A percentile compares a stretch with the other conserved stretches of the same genome.
phyloP scores from a whole-genome alignment of 2,888 invertebrate genomes.

The Troides oblongomaculatus region DNA sequence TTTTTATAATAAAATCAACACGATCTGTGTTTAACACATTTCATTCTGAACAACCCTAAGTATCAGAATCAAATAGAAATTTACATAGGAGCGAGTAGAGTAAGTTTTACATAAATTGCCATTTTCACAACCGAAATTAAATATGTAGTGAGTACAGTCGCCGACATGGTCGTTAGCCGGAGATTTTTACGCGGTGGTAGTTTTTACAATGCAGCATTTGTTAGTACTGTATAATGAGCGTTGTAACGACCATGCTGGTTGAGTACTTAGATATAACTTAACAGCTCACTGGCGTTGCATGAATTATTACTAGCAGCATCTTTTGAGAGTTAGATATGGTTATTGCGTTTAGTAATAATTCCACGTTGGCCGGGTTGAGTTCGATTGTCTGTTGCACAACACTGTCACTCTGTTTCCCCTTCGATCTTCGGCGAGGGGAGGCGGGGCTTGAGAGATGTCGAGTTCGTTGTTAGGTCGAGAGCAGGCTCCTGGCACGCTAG shows the following conservation, averaged over 20 bases:
- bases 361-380: constrained; percentile 44
- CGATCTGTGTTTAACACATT: constrained; percentile 73
- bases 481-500: constrained; percentile 51
- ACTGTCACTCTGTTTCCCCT: constrained; percentile 66
- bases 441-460: constrained; percentile 48
- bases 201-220: constrained; percentile 13
- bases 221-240: constrained; percentile 12
- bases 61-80: constrained; percentile 67
- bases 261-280: constrained; percentile 54
- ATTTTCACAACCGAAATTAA: constrained; percentile 81
- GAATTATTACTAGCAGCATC: constrained; percentile 54
- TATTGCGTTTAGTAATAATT: constrained; percentile 53
- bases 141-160: constrained; percentile 65
- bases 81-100: constrained; percentile 62
- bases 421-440: constrained; percentile 43
- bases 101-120: constrained; percentile 76
- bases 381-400: constrained; percentile 65
- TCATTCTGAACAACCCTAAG: constrained; percentile 64
- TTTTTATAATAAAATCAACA: constrained; percentile 59
- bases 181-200: constrained; percentile 13
- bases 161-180: constrained; percentile 32
- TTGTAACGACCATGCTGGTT: constrained; percentile 32
- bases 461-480: constrained; percentile 59
- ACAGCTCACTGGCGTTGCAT: constrained; percentile 54
- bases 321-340: constrained; percentile 35